A percentile compares a stretch with the other conserved stretches of the same genome.
These are phyloP conservation scores for Liodrosophila aerea DNA, from an alignment of 2,888 invertebrate genomes.

Conservation along the genomic window DNA sequence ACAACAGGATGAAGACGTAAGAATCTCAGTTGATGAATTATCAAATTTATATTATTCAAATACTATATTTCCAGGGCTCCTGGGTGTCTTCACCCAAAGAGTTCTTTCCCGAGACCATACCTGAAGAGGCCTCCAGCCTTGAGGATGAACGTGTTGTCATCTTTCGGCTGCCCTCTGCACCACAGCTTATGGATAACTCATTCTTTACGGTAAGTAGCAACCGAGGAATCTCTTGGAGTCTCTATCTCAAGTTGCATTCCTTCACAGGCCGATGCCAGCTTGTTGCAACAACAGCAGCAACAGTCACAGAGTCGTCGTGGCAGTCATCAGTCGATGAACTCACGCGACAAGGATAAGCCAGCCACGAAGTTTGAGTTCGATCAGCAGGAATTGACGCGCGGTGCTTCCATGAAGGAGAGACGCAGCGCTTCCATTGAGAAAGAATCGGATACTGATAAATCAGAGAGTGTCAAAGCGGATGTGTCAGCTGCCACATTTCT, in stretches of 20 bases:
- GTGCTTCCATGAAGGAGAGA: constrained; percentile 80
- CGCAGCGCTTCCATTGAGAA: constrained; percentile 88
- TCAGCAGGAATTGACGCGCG: constrained; percentile 80
- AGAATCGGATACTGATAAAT: constrained; percentile 88
- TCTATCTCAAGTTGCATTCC: too few relatives aligned
- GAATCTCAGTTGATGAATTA: background rate
- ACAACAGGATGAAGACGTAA: constrained; percentile 82
- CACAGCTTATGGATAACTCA: constrained; percentile 89
- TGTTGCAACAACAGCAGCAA: constrained; percentile 88
- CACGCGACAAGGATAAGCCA: constrained; percentile 79
- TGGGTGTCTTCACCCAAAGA: constrained; percentile 95
- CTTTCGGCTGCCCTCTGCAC: constrained; percentile 90
- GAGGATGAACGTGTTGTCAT: constrained; percentile 96
- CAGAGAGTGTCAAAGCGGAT: constrained; percentile 83
- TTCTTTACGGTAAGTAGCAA: constrained; percentile 88
- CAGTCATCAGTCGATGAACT: constrained; percentile 80
- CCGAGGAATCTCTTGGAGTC: too few relatives aligned
- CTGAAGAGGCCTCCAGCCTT: constrained; percentile 95
- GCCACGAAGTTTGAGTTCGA: constrained; percentile 82
- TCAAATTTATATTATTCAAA: background rate
- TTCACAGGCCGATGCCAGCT: constrained; percentile 88
- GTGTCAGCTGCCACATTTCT: constrained; percentile 95
- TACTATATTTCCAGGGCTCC: constrained; percentile 83
- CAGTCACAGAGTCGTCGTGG: constrained; percentile 81
- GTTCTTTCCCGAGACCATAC: constrained; percentile 95